Evolutionary conservation across 1,140 invertebrate species (phyloP), one percentile per base, ranked within the genome.

Genomic region (Penaeus chinensis): DNA sequence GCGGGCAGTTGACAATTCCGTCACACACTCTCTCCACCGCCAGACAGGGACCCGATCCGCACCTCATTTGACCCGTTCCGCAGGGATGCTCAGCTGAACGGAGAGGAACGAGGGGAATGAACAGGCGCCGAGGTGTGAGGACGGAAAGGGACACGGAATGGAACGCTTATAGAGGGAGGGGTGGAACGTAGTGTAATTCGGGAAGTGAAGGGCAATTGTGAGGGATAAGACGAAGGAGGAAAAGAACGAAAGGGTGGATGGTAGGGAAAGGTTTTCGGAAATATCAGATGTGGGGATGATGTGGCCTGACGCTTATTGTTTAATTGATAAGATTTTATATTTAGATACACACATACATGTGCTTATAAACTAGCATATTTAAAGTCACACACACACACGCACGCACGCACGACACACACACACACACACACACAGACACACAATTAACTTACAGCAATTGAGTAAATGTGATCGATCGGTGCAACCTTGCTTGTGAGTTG

Each of bases 381-480:
- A 32, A 32, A 32, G 32, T 32, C 32, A 54, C 42, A 80, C 60
- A 82, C 80, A 82, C 60, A 80, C 42, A 80, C 10, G n/a, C 7
- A 63, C 79, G 22, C 79, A 10, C 54, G 2, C 32, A 32, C 32
- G 19, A 4, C n/a, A 22, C 19, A 22, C 62, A 24, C 81, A 18
- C 32, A 84, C 65, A 42, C 24, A 54, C 11, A 37, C 80, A 66
- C 80, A 66, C 80, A 82, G 4, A 42, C 80, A 82, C 61, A 82
- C 80, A 62, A 18, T 16, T 32, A n/a, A 74, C 60, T 84, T 37
- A 84, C 83, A 84, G 60, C 83, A 84, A 47, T 84, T 84, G 11
- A 84, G 83, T 42, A 84, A 74, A 20, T 84, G 83, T 0, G 83
- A 84, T 20, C 60, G 47, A 77, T 84, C 83, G 18, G 54, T 71